A percentile compares a stretch with the other conserved stretches of the same genome.
Evolutionary conservation across 2,888 invertebrate genomes (phyloP).

Genomic region (Xestia rhomboidea): DNA sequence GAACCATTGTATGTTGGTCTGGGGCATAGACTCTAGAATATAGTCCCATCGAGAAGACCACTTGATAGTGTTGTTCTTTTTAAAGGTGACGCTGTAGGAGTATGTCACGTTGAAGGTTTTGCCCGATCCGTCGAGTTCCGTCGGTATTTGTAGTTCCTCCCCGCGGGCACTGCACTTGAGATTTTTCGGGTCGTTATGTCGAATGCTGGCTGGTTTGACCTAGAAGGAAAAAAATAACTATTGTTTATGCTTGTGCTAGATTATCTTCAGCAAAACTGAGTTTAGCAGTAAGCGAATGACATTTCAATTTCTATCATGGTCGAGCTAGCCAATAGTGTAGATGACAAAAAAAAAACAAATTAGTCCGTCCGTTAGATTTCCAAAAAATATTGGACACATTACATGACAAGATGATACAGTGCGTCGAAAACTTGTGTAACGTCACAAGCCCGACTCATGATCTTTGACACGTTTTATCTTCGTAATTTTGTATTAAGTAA

Average conservation of each 20-base stretch:
- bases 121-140: conserved; percentile 83
- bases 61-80: conserved; percentile 95
- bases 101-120: conserved; percentile 93
- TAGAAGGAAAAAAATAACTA: conserved; percentile 61
- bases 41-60: conserved; percentile 99
- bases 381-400: no score
- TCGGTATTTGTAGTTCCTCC: conserved; percentile 93
- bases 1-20: conserved; percentile 99
- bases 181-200: conserved; percentile 85
- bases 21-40: conserved; percentile 99
- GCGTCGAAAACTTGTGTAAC: no score
- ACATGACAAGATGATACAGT: no score
- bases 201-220: conserved; percentile 91
- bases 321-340: conserved; percentile 6
- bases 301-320: neutral
- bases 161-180: conserved; percentile 87
- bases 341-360: no score
- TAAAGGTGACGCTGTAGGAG: conserved; percentile 96
- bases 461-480: no score
- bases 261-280: neutral
- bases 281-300: neutral
- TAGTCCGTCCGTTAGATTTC: no score
- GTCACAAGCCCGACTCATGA: no score
- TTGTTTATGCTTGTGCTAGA: neutral
- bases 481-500: no score